A percentile compares a stretch with the other conserved stretches of the same genome.
Evolutionary conservation across 2,797 vertebrate species (phyloP).

Genomic region (Eleutherodactylus coqui): DNA sequence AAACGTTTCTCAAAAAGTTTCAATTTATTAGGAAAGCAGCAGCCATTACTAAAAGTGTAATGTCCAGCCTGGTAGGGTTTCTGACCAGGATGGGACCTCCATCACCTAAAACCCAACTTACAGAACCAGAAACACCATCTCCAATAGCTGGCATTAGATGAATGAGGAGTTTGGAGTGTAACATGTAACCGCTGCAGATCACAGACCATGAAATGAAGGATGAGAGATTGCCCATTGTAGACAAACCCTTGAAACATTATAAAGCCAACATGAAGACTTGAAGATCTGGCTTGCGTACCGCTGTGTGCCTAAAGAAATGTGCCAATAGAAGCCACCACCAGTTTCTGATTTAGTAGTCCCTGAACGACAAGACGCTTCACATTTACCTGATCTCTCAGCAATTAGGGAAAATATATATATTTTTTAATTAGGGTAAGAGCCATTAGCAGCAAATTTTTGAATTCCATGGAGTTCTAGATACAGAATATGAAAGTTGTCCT

Average conservation of each 20-base stretch:
- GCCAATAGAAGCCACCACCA: background rate
- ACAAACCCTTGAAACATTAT: background rate
- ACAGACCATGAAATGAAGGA: too few relatives aligned
- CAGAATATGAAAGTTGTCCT: background rate
- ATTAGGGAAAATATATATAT: constrained; percentile 40
- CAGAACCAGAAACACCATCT: too few relatives aligned
- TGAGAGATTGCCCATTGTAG: background rate
- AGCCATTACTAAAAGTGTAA: background rate
- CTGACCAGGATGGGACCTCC: background rate
- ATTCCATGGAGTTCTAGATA: constrained; percentile 49
- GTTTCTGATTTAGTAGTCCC: background rate
- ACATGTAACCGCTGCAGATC: too few relatives aligned
- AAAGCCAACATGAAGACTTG: background rate
- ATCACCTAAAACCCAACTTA: background rate
- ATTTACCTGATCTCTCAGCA: constrained; percentile 44
- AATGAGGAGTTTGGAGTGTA: background rate
- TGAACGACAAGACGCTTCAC: background rate
- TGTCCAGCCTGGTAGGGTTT: background rate
- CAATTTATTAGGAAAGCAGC: background rate
- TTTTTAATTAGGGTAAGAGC: constrained; percentile 28
- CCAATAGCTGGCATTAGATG: too few relatives aligned
- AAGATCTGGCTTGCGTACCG: background rate
- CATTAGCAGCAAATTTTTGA: constrained; percentile 46
- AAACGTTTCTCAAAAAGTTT: too few relatives aligned
- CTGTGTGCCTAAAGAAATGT: background rate